Evolutionary conservation across 2,113 vertebrate species (phyloP).

Genomic region (Cynocephalus volans): DNA sequence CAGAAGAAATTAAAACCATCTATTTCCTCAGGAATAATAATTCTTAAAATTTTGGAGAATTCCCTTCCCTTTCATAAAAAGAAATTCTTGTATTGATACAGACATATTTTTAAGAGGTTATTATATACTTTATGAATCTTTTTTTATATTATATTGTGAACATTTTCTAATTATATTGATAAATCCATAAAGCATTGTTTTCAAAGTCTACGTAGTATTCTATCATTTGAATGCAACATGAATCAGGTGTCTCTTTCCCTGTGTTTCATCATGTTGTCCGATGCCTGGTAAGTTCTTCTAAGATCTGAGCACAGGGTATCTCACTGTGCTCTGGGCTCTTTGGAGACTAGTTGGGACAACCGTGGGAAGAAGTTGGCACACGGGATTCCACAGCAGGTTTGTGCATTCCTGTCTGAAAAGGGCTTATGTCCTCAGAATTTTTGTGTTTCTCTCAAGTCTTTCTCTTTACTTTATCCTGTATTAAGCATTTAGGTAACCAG

Average conservation of each 20-base stretch:
- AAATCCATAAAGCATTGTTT: background rate
- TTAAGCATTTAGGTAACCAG: too few relatives aligned
- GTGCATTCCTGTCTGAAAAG: too few relatives aligned
- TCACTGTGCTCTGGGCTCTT: background rate
- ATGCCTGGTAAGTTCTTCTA: background rate
- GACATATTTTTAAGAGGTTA: background rate
- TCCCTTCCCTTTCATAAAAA: background rate
- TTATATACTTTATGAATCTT: background rate
- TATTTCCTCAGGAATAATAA: background rate
- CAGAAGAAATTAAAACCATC: background rate
- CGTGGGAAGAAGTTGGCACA: too few relatives aligned
- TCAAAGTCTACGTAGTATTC: background rate
- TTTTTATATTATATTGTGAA: background rate
- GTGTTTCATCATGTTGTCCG: background rate
- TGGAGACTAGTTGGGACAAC: too few relatives aligned
- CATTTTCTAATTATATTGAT: background rate
- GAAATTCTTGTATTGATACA: too few relatives aligned
- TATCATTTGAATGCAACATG: background rate
- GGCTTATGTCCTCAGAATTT: background rate
- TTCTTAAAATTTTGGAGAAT: background rate
- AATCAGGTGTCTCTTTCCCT: background rate
- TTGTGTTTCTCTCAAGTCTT: background rate
- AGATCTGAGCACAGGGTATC: too few relatives aligned
- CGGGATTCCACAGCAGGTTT: too few relatives aligned
- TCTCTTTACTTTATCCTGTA: background rate